A percentile compares a stretch with the other conserved stretches of the same genome.
Evolutionary conservation across 2,797 vertebrate genomes (phyloP).

Genomic region (Galaxias olidus): DNA sequence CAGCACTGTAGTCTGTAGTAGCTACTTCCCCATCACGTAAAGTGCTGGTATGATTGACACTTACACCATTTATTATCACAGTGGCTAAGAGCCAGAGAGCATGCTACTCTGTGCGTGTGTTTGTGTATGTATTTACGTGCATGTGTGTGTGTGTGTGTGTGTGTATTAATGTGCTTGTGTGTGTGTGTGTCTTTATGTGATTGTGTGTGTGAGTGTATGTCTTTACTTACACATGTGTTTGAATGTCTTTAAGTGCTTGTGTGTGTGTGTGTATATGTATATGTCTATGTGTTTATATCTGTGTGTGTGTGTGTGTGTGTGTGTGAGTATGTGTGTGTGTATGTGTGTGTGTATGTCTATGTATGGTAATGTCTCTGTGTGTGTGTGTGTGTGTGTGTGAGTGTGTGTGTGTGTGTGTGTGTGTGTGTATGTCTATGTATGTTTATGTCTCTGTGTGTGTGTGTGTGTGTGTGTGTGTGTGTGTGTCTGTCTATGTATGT

Average conservation of each 20-base stretch:
- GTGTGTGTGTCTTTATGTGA: background rate
- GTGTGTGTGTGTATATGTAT: background rate
- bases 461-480: background rate
- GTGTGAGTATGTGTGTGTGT: background rate
- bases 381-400: conserved; percentile 14
- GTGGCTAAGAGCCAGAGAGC: conserved; percentile 25
- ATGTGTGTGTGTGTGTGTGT: background rate
- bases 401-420: conserved; percentile 14
- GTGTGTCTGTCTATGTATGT: background rate
- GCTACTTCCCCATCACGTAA: conserved; percentile 37
- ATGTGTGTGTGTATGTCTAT: background rate
- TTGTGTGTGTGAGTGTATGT: background rate
- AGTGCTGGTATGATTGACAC: conserved; percentile 36
- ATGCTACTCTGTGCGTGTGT: background rate
- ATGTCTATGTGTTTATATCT: no score
- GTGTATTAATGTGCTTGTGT: no score
- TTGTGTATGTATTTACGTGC: background rate
- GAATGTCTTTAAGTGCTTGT: background rate
- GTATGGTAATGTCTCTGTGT: background rate
- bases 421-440: background rate
- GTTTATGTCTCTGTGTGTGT: background rate
- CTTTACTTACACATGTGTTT: background rate
- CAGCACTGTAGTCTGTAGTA: background rate
- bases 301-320: background rate
- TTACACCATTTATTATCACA: conserved; percentile 45